Conservation (phyloP, 2,888 invertebrate species). For the Phania funesta region DNA sequence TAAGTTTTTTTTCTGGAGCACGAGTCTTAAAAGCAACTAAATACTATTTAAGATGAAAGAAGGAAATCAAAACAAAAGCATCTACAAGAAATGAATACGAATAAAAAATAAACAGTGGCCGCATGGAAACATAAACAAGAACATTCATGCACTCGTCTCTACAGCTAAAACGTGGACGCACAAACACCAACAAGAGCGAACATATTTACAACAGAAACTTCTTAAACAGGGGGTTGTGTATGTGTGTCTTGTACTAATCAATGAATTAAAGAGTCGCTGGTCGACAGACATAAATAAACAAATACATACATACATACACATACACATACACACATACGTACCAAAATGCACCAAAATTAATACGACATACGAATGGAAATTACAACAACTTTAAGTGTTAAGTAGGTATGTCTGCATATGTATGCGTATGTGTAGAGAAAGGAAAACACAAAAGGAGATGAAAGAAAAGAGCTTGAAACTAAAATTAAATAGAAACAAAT, state of each 20-base stretch:
- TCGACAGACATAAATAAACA: neutral
- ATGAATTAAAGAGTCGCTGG: slow-evolving; percentile 76
- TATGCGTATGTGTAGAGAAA: neutral
- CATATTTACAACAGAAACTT: neutral
- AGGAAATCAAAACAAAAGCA: slow-evolving; percentile 60
- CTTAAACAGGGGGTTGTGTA: neutral
- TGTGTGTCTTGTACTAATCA: slow-evolving; percentile 74
- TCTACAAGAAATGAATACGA: slow-evolving; percentile 8
- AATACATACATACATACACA: neutral
- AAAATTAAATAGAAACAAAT: neutral
- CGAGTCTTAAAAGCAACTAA: slow-evolving; percentile 55
- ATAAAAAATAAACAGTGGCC: slow-evolving; percentile 35
- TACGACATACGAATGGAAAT: neutral
- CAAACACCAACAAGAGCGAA: neutral
- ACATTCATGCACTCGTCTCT: neutral
- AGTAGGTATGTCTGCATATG: neutral
- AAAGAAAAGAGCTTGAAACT: neutral
- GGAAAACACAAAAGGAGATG: neutral
- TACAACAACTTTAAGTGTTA: neutral
- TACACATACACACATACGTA: neutral
- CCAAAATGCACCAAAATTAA: neutral
- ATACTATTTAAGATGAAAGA: slow-evolving; percentile 57
- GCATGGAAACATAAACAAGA: slow-evolving; percentile 39
- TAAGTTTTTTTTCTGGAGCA: slow-evolving; percentile 56
- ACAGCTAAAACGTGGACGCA: slow-evolving; percentile 8